Percentiles rank a stretch among this genome's conserved stretches.
These are phyloP conservation scores for Drosophila tsacasi DNA, from an alignment of 1,140 invertebrate genomes.

Conservation along the genomic window DNA sequence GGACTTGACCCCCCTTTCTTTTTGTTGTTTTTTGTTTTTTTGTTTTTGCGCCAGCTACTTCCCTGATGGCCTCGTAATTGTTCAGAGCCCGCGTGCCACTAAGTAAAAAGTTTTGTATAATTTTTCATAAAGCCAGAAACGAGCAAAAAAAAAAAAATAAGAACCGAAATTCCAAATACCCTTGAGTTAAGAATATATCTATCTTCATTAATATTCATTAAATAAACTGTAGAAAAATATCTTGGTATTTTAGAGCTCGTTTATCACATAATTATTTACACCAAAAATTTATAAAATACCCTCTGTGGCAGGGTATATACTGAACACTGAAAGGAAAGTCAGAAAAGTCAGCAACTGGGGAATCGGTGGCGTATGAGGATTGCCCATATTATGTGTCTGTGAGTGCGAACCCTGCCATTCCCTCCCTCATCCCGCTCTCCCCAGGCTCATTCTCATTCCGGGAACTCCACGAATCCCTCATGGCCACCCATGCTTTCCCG, in stretches of 20 bases:
- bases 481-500: not conserved
- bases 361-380: constrained; percentile 72
- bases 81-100: constrained; percentile 57
- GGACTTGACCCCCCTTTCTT: not conserved
- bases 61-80: constrained; percentile 66
- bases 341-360: constrained; percentile 50
- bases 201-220: not conserved
- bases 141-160: constrained; percentile 4
- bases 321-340: constrained; percentile 17
- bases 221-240: too few relatives aligned
- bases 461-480: constrained; percentile 14
- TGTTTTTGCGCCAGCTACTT: not conserved
- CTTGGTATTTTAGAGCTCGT: not conserved
- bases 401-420: constrained; percentile 6
- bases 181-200: not conserved
- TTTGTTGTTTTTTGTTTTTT: too few relatives aligned
- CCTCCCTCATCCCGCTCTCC: not conserved
- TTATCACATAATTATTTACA: not conserved
- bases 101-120: constrained; percentile 82
- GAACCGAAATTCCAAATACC: not conserved
- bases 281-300: not conserved
- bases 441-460: constrained; percentile 10
- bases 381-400: constrained; percentile 61
- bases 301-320: not conserved
- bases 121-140: constrained; percentile 68